These are phyloP conservation scores for Muschampia plurimacula DNA, from an alignment of 2,888 invertebrate species.

Conservation along the genomic window DNA sequence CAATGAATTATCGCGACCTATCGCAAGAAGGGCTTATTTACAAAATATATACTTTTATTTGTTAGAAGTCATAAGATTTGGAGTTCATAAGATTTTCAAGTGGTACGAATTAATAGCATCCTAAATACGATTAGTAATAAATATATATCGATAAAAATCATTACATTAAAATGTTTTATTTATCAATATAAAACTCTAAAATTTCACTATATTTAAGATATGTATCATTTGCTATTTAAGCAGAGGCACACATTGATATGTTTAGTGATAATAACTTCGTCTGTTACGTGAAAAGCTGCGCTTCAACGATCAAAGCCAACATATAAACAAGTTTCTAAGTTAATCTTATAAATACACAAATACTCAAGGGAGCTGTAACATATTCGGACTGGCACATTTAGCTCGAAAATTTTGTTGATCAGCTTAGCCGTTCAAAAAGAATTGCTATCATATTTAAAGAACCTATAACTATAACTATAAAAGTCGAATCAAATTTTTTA, in stretches of 20 bases:
- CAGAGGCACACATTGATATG: constrained; percentile 85
- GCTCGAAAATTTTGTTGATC: not conserved
- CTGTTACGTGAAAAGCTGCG: constrained; percentile 70
- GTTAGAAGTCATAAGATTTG: constrained; percentile 83
- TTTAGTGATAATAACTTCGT: constrained; percentile 67
- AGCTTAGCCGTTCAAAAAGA: no score
- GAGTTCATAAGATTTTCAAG: constrained; percentile 82
- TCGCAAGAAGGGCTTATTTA: constrained; percentile 75
- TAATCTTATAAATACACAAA: constrained; percentile 53
- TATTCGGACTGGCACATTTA: not conserved
- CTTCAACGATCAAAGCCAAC: constrained; percentile 78
- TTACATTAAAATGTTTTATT: constrained; percentile 62
- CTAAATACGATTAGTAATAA: constrained; percentile 73
- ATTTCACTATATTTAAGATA: constrained; percentile 79
- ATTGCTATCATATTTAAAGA: no score
- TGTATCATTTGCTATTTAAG: constrained; percentile 80
- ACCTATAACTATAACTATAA: no score
- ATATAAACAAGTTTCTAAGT: constrained; percentile 48
- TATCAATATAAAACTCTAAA: constrained; percentile 77
- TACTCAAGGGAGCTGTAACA: constrained; percentile 45
- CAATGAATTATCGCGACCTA: constrained; percentile 65
- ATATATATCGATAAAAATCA: constrained; percentile 80
- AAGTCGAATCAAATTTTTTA: no score
- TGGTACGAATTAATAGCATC: constrained; percentile 78
- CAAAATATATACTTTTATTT: constrained; percentile 78